Base-by-base conservation (phyloP, 1,140 invertebrate genomes). In the Elysia chlorotica region DNA sequence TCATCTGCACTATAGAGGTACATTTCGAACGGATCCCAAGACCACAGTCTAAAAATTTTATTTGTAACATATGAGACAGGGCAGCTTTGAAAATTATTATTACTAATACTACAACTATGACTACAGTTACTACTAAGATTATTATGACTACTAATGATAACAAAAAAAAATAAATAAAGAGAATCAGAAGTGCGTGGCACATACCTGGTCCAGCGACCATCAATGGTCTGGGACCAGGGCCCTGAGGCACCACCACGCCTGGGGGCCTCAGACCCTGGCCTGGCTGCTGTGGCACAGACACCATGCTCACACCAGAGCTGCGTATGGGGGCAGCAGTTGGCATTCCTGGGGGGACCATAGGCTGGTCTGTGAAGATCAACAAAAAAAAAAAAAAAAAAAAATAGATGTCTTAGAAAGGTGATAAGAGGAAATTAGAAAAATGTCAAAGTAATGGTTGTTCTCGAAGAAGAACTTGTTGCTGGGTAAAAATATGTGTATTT, bases 231-330 rank as follows among this genome's bases (percentile, higher is more conserved):
- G 23, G 65, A 65, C 10, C 36, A 56, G 30, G 23, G 53, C 30
- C 25, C 70, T 69, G 28, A 74, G 31, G 65, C 38, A 31, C 38
- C 41, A 48, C 41, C 19, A 48, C 19, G 31, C 1, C 1, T 10
- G 73, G 68, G 25, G 54, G 66, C 19, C 48, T 72, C n/a, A 71
- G 65, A n/a, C n/a, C n/a, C n/a, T n/a, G n/a, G n/a, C n/a, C n/a
- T n/a, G n/a, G n/a, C n/a, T n/a, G n/a, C n/a, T n/a, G n/a, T 1
- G 75, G 77, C 23, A 25, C 61, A 3, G 37, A 33, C 63, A 56
- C 53, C 17, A 57, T 54, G 48, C 53, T 33, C 28, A 56, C 53
- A 17, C 67, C 67, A 23, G 67, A 59, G 4, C 69, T 36, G 28
- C 69, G 38, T 6, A 71, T 71, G 35, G 57, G n/a, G 19, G 36